phyloP scores from a whole-genome alignment of 2,797 vertebrate species.

The Parauchenoglanis ngamensis region DNA sequence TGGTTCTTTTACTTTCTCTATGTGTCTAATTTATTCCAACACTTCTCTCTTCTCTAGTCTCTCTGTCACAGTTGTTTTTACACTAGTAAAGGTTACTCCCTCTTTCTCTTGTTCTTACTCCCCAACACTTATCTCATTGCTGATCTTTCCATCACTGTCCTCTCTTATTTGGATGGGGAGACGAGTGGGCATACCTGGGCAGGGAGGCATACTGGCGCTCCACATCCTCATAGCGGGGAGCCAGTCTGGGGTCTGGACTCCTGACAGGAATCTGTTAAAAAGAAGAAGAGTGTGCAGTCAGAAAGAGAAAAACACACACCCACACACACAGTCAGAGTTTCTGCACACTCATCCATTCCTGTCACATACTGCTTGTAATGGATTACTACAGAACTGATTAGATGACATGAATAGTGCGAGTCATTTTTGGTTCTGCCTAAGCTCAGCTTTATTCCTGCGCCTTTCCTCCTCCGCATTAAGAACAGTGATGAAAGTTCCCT shows the following conservation, averaged over 20 bases:
- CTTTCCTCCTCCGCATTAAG: conserved; percentile 75
- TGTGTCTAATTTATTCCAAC: not conserved
- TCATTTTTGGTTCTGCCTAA: conserved; percentile 30
- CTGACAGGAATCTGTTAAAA: conserved; percentile 78
- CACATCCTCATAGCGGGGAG: conserved; percentile 77
- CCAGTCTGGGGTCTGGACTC: conserved; percentile 73
- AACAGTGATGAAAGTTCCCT: conserved; percentile 43
- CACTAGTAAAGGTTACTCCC: not conserved
- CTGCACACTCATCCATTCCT: conserved; percentile 15
- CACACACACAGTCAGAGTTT: conserved; percentile 5
- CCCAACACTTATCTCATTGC: not conserved
- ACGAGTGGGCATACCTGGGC: conserved; percentile 76
- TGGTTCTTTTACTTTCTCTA: not conserved
- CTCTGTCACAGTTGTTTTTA: not conserved
- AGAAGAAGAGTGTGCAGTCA: conserved; percentile 47
- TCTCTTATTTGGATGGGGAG: not conserved
- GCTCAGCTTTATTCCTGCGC: conserved; percentile 78
- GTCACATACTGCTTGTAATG: conserved; percentile 22
- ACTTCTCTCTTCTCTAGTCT: not conserved
- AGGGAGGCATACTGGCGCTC: conserved; percentile 85
- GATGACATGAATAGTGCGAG: conserved; percentile 29
- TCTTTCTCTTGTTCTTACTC: not conserved
- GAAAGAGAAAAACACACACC: conserved; percentile 31
- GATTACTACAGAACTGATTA: conserved; percentile 38
- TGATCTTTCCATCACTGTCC: conserved; percentile 12